A percentile compares a stretch with the other conserved stretches of the same genome.
Conservation (phyloP, 2,113 vertebrate species). For the Cacatua alba region DNA sequence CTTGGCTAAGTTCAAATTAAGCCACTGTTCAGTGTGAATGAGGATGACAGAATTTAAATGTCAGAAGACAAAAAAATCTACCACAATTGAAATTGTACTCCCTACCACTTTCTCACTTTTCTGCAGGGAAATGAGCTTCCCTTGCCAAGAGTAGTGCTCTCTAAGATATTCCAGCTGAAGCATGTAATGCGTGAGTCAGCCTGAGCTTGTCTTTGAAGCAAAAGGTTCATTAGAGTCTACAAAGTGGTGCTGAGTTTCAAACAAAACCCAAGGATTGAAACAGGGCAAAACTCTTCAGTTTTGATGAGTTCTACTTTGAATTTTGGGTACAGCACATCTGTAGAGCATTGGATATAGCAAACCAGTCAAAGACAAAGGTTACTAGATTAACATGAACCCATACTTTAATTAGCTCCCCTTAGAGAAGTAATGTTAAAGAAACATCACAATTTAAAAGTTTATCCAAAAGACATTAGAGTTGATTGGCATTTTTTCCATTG, state of each 20-base stretch:
- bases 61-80: background rate
- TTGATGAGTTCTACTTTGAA: background rate
- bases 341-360: background rate
- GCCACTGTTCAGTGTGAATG: background rate
- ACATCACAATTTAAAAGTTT: background rate
- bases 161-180: background rate
- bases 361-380: background rate
- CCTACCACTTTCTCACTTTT: background rate
- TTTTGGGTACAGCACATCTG: background rate
- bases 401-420: background rate
- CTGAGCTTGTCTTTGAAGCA: background rate
- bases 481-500: background rate
- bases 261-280: background rate
- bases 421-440: background rate
- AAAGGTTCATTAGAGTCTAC: background rate
- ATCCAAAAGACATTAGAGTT: background rate
- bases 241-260: background rate
- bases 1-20: conserved; percentile 26
- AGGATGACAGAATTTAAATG: background rate
- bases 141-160: background rate
- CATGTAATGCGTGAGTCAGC: background rate
- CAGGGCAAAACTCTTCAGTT: background rate
- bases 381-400: background rate
- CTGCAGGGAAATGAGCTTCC: background rate
- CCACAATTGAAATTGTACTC: background rate